Percentiles rank a stretch among this genome's conserved stretches.
Evolutionary conservation across 2,113 vertebrate species (phyloP).

Genomic region (Rissa tridactyla): DNA sequence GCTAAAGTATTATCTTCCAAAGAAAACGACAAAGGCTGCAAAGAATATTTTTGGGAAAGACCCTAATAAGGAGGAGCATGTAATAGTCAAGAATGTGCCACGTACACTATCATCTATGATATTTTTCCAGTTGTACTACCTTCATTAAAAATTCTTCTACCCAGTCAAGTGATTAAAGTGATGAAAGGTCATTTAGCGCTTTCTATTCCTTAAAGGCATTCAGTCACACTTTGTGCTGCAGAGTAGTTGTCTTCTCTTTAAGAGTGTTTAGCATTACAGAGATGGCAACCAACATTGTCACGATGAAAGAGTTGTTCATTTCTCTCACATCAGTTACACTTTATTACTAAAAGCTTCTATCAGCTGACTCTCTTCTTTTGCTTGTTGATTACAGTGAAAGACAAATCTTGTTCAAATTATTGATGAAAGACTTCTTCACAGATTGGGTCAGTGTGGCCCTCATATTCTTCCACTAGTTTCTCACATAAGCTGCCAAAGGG

Average conservation of each 20-base stretch:
- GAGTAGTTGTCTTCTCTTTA: background rate
- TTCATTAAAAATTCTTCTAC: conserved; percentile 51
- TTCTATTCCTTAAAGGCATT: conserved; percentile 14
- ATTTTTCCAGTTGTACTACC: conserved; percentile 23
- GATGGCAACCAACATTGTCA: background rate
- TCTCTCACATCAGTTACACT: background rate
- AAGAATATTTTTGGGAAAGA: background rate
- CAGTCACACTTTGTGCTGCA: background rate
- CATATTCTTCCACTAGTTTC: background rate
- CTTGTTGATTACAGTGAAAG: background rate
- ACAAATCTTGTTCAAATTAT: background rate
- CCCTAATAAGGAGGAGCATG: background rate
- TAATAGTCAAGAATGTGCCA: background rate
- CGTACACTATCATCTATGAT: background rate
- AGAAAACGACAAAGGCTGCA: background rate
- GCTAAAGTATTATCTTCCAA: background rate
- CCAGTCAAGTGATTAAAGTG: conserved; percentile 43
- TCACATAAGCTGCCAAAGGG: background rate
- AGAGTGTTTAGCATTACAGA: background rate
- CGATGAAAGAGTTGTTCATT: background rate
- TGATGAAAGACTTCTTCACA: background rate
- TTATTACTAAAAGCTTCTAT: background rate
- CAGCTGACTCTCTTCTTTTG: background rate
- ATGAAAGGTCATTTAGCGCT: conserved; percentile 55
- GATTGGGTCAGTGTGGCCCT: background rate